Conservation (phyloP, 2,113 vertebrate genomes). For the Campylomormyrus numenius region DNA sequence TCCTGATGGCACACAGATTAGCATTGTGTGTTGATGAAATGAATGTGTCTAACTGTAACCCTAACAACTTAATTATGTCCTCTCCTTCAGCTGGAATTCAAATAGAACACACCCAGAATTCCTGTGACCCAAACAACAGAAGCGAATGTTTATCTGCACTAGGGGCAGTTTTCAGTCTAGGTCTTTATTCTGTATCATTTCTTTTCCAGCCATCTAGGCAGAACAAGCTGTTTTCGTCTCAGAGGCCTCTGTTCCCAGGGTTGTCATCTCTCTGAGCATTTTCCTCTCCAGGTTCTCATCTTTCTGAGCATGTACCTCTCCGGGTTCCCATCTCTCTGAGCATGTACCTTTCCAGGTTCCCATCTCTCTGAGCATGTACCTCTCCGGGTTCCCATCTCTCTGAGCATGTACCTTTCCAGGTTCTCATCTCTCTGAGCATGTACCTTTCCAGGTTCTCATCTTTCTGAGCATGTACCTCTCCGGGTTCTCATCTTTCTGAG, state of each 20-base stretch:
- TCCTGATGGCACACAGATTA: conserved; percentile 15
- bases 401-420: neutral
- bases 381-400: no score
- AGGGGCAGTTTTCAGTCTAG: neutral
- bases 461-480: neutral
- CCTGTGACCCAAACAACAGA: conserved; percentile 31
- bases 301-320: neutral
- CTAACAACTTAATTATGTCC: conserved; percentile 37
- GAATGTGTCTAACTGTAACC: conserved; percentile 38
- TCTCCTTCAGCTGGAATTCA: conserved; percentile 31
- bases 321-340: neutral
- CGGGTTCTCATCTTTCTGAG: neutral
- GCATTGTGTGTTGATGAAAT: conserved; percentile 44
- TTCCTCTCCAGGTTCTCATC: neutral
- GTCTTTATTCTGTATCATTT: neutral
- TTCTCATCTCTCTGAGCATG: neutral
- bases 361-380: no score
- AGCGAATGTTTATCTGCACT: conserved; percentile 21
- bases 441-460: neutral
- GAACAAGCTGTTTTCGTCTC: neutral
- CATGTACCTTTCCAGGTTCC: neutral
- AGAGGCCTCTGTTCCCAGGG: neutral
- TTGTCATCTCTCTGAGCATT: neutral
- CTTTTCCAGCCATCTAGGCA: neutral
- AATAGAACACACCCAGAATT: conserved; percentile 19